Evolutionary conservation across 64 coral and sea anemone species (phyloP).

Genomic region (Porites lutea): DNA sequence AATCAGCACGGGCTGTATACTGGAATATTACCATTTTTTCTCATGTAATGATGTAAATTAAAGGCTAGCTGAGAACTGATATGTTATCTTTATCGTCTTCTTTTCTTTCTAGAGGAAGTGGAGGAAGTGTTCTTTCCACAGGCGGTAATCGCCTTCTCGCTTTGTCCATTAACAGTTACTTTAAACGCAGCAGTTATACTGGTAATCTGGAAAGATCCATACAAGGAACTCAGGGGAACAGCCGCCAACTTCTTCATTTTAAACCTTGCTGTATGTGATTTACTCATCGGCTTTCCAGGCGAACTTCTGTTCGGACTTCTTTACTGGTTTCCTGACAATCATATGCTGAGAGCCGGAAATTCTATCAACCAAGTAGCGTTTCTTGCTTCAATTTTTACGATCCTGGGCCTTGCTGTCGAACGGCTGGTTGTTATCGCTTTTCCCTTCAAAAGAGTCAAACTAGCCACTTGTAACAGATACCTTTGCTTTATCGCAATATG

Average conservation of each 20-base stretch:
- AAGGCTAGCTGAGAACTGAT: neutral
- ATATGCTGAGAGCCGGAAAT: neutral
- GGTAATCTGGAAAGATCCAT: slow-evolving; percentile 73
- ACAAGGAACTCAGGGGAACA: slow-evolving; percentile 74
- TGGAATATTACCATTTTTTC: too few species aligned
- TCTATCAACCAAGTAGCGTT: slow-evolving; percentile 40
- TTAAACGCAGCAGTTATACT: slow-evolving; percentile 69
- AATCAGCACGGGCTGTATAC: too few species aligned
- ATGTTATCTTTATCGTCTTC: neutral
- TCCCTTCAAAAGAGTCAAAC: neutral
- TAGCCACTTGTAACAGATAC: neutral
- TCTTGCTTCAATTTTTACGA: slow-evolving; percentile 55
- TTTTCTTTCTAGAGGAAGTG: neutral
- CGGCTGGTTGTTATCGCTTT: slow-evolving; percentile 28
- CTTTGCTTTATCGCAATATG: slow-evolving; percentile 15
- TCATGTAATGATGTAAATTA: too few species aligned
- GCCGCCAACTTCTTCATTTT: slow-evolving; percentile 68
- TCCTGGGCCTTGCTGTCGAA: slow-evolving; percentile 60
- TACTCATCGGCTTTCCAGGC: slow-evolving; percentile 67
- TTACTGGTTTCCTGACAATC: slow-evolving; percentile 34
- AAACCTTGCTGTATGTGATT: slow-evolving; percentile 78
- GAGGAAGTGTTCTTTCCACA: too few species aligned
- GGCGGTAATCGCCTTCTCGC: neutral
- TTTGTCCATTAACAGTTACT: slow-evolving; percentile 47
- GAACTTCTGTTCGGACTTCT: slow-evolving; percentile 62